Evolutionary conservation across 2,797 vertebrate genomes (phyloP).

Genomic region (Melanotaenia maccullochi): DNA sequence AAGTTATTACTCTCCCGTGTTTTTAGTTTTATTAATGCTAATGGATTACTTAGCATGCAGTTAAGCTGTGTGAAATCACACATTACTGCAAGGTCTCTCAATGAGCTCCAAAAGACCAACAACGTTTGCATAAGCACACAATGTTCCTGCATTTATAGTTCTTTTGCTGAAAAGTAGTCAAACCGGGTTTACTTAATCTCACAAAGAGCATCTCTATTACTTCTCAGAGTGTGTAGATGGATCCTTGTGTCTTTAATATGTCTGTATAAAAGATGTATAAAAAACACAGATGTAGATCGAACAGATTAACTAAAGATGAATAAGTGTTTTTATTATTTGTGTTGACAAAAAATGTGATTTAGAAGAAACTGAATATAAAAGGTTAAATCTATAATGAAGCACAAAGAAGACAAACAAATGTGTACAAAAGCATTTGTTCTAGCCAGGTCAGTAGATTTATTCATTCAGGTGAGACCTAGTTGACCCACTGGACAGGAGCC

Average conservation of each 20-base stretch:
- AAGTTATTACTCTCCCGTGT: slow-evolving; percentile 29
- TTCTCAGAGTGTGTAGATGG: slow-evolving; percentile 2
- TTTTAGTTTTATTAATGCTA: slow-evolving; percentile 43
- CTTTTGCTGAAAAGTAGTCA: slow-evolving; percentile 48
- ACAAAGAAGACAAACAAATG: background rate
- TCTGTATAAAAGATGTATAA: background rate
- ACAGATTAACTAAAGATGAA: background rate
- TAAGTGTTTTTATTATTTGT: background rate
- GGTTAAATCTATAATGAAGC: background rate
- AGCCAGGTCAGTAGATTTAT: slow-evolving; percentile 32
- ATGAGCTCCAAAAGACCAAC: slow-evolving; percentile 40
- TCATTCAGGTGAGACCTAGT: slow-evolving; percentile 19
- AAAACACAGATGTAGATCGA: slow-evolving; percentile 1
- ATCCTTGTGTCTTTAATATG: background rate
- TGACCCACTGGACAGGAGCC: slow-evolving; percentile 15
- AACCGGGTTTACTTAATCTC: slow-evolving; percentile 59
- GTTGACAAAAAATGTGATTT: background rate
- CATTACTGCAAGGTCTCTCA: slow-evolving; percentile 64
- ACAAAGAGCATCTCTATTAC: slow-evolving; percentile 64
- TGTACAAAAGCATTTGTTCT: slow-evolving; percentile 15
- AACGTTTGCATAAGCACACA: slow-evolving; percentile 28
- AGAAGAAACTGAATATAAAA: background rate
- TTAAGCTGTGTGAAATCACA: slow-evolving; percentile 63
- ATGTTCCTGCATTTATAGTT: slow-evolving; percentile 36
- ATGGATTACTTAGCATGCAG: slow-evolving; percentile 64